Percentiles rank a stretch among this genome's conserved stretches.
These are phyloP conservation scores for Cinclus mexicanus DNA, from an alignment of 2,113 vertebrate genomes.

Conservation along the genomic window DNA sequence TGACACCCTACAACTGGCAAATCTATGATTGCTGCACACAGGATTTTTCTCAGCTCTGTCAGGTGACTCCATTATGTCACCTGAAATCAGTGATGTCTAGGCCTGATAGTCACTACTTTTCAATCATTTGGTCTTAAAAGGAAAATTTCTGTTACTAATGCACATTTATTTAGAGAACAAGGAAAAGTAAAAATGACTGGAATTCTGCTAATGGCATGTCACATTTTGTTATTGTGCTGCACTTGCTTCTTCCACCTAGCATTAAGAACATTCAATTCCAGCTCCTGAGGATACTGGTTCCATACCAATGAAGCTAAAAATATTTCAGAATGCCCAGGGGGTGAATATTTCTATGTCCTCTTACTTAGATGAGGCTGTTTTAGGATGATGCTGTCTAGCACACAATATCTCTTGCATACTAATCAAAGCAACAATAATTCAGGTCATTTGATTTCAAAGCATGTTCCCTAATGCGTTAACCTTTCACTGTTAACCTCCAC, in stretches of 20 bases:
- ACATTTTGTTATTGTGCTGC: slow-evolving; percentile 38
- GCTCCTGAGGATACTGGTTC: slow-evolving; percentile 51
- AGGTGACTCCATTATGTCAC: neutral
- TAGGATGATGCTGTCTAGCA: slow-evolving; percentile 49
- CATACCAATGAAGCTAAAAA: slow-evolving; percentile 63
- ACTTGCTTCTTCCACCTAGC: neutral
- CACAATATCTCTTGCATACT: slow-evolving; percentile 45
- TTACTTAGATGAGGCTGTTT: slow-evolving; percentile 33
- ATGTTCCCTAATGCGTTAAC: slow-evolving; percentile 3
- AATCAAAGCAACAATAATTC: slow-evolving; percentile 31
- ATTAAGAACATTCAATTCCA: slow-evolving; percentile 37
- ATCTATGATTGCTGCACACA: neutral
- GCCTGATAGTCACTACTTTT: neutral
- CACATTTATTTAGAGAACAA: neutral
- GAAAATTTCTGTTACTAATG: slow-evolving; percentile 1
- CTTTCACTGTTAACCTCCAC: slow-evolving; percentile 51
- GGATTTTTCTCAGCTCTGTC: neutral
- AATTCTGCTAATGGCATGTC: slow-evolving; percentile 31
- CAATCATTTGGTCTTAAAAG: neutral
- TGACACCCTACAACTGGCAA: neutral
- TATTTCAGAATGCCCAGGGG: slow-evolving; percentile 49
- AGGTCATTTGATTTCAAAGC: slow-evolving; percentile 58
- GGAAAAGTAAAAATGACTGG: neutral
- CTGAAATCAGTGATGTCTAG: neutral
- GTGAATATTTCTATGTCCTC: slow-evolving; percentile 61